Conservation (phyloP, 2,888 invertebrate genomes). For the Dendrolimus houi region DNA sequence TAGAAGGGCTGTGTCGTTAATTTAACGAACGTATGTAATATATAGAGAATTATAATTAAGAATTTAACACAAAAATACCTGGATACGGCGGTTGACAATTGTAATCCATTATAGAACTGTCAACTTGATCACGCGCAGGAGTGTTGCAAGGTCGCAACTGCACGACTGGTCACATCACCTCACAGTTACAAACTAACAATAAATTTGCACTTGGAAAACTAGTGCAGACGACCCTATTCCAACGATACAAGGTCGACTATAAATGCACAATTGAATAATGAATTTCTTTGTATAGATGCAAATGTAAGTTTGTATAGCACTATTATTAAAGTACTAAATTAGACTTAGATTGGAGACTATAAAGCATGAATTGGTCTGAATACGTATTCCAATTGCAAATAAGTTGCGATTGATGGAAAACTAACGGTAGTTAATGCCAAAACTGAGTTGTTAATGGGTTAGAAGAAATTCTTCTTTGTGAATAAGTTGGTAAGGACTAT, state of each 20-base stretch:
- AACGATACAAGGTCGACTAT: constrained; percentile 26
- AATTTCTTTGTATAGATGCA: constrained; percentile 22
- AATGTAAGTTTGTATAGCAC: constrained; percentile 22
- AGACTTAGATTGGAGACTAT: constrained; percentile 26
- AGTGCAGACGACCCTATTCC: constrained; percentile 29
- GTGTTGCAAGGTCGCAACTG: constrained; percentile 60
- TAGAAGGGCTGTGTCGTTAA: no score
- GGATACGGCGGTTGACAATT: constrained; percentile 43
- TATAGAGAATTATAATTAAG: no score
- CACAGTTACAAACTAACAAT: constrained; percentile 23
- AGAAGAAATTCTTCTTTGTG: constrained; percentile 35
- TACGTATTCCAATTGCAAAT: constrained; percentile 27
- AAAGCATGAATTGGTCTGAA: constrained; percentile 30
- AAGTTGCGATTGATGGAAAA: constrained; percentile 47
- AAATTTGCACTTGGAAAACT: constrained; percentile 9
- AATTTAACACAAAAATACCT: constrained; percentile 25
- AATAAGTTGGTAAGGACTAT: constrained; percentile 10
- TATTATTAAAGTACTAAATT: constrained; percentile 18
- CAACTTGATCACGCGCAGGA: constrained; percentile 52
- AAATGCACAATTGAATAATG: constrained; percentile 17
- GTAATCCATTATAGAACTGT: constrained; percentile 58
- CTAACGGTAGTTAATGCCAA: constrained; percentile 38
- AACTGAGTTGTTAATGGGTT: constrained; percentile 27
- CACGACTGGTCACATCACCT: constrained; percentile 36
- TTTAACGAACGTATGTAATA: no score